phyloP scores from a whole-genome alignment of 2,888 invertebrate species.

The Aspidiotus destructor region DNA sequence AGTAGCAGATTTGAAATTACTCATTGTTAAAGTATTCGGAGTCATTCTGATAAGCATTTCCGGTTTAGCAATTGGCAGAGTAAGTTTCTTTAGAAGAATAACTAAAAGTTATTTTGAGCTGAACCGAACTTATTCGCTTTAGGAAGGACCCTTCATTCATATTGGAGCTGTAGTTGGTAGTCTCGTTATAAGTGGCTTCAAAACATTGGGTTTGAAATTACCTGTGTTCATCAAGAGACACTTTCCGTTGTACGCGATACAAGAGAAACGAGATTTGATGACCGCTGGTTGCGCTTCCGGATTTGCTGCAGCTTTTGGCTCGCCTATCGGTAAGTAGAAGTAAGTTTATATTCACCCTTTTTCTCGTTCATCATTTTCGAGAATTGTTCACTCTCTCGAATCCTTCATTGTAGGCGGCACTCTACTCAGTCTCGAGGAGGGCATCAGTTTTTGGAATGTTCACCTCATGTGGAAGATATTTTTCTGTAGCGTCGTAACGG shows the following conservation, averaged over 20 bases:
- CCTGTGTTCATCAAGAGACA: neutral
- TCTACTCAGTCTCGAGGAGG: slow-evolving; percentile 55
- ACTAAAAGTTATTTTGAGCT: too few species aligned
- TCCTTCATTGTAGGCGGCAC: slow-evolving; percentile 46
- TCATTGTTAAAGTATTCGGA: slow-evolving; percentile 49
- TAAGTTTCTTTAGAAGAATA: slow-evolving; percentile 36
- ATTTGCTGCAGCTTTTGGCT: slow-evolving; percentile 54
- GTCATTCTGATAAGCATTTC: slow-evolving; percentile 51
- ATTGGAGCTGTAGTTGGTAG: slow-evolving; percentile 53
- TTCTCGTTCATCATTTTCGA: neutral
- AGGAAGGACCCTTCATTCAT: slow-evolving; percentile 54
- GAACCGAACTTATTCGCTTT: too few species aligned
- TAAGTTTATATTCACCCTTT: neutral
- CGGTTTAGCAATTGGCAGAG: slow-evolving; percentile 54
- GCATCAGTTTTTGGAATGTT: slow-evolving; percentile 58
- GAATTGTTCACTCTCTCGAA: neutral
- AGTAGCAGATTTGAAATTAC: slow-evolving; percentile 49
- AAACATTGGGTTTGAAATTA: neutral
- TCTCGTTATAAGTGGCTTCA: slow-evolving; percentile 35
- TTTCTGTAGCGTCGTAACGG: slow-evolving; percentile 44
- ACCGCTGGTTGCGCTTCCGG: slow-evolving; percentile 55
- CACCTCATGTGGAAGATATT: slow-evolving; percentile 56
- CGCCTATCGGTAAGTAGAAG: slow-evolving; percentile 43
- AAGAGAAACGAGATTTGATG: slow-evolving; percentile 56
- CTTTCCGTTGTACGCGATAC: slow-evolving; percentile 50